phyloP scores from a whole-genome alignment of 2,113 vertebrate species.

The Pluvialis apricaria region DNA sequence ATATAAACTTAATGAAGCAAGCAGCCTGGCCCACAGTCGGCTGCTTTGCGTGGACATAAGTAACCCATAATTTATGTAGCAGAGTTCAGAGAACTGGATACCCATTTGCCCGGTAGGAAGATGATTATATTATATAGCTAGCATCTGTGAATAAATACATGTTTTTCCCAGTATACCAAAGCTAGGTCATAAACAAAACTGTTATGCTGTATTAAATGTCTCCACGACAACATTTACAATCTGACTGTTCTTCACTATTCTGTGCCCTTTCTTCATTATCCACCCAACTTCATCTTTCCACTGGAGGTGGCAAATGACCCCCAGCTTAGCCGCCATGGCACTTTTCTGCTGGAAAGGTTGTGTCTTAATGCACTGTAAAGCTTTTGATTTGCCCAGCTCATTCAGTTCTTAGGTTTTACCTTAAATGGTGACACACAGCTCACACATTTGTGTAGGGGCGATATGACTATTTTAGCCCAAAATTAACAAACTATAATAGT shows the following conservation, averaged over 20 bases:
- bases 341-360: background rate
- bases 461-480: background rate
- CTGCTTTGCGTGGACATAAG: background rate
- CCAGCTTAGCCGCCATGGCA: background rate
- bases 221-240: background rate
- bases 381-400: background rate
- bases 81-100: background rate
- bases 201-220: background rate
- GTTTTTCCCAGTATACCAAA: background rate
- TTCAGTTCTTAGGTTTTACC: background rate
- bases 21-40: background rate
- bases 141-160: background rate
- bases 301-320: background rate
- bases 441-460: background rate
- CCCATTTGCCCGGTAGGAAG: background rate
- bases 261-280: background rate
- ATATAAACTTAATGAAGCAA: background rate
- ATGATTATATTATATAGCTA: background rate
- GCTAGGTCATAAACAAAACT: background rate
- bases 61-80: background rate
- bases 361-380: background rate
- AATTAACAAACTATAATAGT: background rate
- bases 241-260: background rate
- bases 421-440: background rate
- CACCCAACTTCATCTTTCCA: background rate